Base-by-base conservation (phyloP, 2,113 vertebrate species). In the Mesembrinibis cayennensis region DNA sequence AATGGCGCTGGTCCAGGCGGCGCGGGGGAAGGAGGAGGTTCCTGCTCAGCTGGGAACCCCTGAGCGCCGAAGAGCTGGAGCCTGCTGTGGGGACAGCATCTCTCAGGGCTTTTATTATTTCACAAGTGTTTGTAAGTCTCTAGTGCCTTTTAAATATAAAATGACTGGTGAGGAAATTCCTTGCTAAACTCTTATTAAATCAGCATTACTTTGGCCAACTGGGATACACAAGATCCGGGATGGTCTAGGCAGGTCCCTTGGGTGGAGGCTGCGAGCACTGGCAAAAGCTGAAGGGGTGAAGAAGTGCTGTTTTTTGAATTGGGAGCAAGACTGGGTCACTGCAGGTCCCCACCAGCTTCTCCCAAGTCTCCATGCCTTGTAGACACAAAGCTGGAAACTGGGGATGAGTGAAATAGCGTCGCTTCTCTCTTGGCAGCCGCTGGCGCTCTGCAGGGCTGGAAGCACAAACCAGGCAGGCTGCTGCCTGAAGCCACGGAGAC, bases 391-490 rank as follows among this genome's bases (percentile, higher is more conserved):
- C 7, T 23, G 11, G 59, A 16, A 6, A 5, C 0, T 27, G 29
- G 45, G 29, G 32, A 12, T 25, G 40, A n/a, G n/a, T 34, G 19
- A 15, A 25, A 47, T 3, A 0, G 21, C 45, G 82, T n/a, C 16
- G 1, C 63, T 32, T 40, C 44, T 40, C 38, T 27, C 36, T 8
- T 27, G 55, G 70, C 13, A 42, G 65, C 45, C 38, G 52, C 50
- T 13, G 32, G 32, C 55, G 16, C 38, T 47, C 36, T 23, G 30
- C 32, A 1, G 3, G 40, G 62, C n/a, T 21, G 2, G 47, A 30
- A 7, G 40, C 3, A 4, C n/a, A 6, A 14, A 17, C 11, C 40
- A 17, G 30, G 5, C 3, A 5, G n/a, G 42, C 21, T 14, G 1
- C 52, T 16, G 40, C 58, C 13, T 5, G 53, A 5, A 34, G 52